These are phyloP conservation scores for Liasis olivaceus DNA, from an alignment of 2,797 vertebrate species.

Conservation along the genomic window DNA sequence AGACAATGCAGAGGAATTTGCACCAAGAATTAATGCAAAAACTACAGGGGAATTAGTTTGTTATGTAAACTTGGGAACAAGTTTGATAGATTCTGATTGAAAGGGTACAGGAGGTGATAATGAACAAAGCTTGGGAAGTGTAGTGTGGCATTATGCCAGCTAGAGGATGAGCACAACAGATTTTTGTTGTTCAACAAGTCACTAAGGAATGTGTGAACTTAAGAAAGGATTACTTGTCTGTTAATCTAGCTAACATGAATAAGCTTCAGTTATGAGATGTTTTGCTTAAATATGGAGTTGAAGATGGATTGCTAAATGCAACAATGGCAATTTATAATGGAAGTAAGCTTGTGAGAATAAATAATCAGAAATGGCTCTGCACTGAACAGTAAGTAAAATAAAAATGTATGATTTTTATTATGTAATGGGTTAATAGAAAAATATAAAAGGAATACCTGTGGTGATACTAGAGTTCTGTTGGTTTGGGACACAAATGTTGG, in stretches of 20 bases:
- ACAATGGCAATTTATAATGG: too few relatives aligned
- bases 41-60: neutral
- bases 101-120: neutral
- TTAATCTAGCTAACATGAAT: neutral
- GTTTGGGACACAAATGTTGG: too few relatives aligned
- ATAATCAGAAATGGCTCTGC: too few relatives aligned
- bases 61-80: neutral
- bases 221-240: neutral
- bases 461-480: too few relatives aligned
- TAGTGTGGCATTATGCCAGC: neutral
- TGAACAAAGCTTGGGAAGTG: neutral
- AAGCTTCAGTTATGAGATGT: neutral
- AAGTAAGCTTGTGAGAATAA: too few relatives aligned
- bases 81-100: neutral
- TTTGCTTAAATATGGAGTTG: neutral
- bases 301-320: too few relatives aligned
- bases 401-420: too few relatives aligned
- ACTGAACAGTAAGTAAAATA: too few relatives aligned
- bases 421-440: too few relatives aligned
- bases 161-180: neutral
- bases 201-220: neutral
- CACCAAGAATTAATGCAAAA: neutral
- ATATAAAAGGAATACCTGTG: too few relatives aligned
- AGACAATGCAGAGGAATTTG: neutral
- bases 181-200: neutral